Evolutionary conservation across 2,888 invertebrate genomes (phyloP).

Genomic region (Orthonychiurus folsomi): DNA sequence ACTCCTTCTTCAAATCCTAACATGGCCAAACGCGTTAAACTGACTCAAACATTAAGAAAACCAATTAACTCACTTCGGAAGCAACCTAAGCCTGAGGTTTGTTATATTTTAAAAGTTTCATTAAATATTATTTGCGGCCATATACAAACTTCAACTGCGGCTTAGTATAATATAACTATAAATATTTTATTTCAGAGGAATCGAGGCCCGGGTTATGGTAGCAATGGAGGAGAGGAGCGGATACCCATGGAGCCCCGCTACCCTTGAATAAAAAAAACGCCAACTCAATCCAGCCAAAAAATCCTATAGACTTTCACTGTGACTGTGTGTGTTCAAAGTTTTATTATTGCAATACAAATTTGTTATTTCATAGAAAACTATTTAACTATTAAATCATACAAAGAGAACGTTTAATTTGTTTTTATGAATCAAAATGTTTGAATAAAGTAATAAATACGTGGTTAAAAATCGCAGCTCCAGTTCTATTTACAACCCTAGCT

Average conservation of each 20-base stretch:
- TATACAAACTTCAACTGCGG: too few relatives aligned
- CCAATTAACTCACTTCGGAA: conserved; percentile 4
- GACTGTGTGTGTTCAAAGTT: neutral
- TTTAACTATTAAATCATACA: neutral
- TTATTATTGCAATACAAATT: neutral
- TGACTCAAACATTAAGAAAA: conserved; percentile 1
- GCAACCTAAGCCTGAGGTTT: neutral
- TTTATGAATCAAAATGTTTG: too few relatives aligned
- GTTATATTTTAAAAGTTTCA: neutral
- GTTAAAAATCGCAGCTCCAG: too few relatives aligned
- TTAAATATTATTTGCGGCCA: neutral
- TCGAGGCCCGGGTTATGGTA: neutral
- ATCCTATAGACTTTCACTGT: neutral
- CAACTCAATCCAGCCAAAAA: neutral
- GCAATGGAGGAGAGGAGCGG: neutral
- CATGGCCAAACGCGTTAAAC: conserved; percentile 8
- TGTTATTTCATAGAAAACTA: neutral
- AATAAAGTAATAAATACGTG: too few relatives aligned
- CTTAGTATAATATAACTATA: too few relatives aligned
- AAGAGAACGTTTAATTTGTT: neutral
- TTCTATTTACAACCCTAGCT: too few relatives aligned
- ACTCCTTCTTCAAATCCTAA: conserved; percentile 14
- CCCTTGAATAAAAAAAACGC: neutral
- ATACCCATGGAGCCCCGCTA: neutral
- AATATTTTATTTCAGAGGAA: neutral